These are phyloP conservation scores for Seriola quinqueradiata DNA, from an alignment of 2,113 vertebrate species.

Conservation along the genomic window DNA sequence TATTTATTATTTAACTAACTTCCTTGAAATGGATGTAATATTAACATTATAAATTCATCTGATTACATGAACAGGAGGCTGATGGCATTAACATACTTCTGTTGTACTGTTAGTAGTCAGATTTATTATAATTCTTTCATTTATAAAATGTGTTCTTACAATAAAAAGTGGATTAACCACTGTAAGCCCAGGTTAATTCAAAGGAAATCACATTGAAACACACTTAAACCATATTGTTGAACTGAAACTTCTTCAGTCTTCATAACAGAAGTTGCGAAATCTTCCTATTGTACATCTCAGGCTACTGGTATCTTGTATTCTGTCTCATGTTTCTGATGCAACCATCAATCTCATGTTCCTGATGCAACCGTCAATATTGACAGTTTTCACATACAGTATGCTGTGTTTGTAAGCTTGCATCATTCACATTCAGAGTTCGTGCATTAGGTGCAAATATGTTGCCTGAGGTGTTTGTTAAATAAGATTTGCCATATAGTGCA, in stretches of 20 bases:
- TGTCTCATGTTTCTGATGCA: conserved; percentile 70
- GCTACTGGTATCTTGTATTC: conserved; percentile 51
- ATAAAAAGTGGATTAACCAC: background rate
- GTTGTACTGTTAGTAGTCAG: no score
- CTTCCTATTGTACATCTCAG: conserved; percentile 38
- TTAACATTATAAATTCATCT: no score
- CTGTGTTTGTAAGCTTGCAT: conserved; percentile 52
- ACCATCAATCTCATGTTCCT: conserved; percentile 62
- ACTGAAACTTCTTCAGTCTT: conserved; percentile 33
- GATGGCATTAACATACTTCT: background rate
- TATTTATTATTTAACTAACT: no score
- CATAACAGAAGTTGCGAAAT: conserved; percentile 12
- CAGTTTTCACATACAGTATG: conserved; percentile 27
- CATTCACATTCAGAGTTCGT: conserved; percentile 42
- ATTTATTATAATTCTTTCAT: background rate
- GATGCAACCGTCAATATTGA: conserved; percentile 61
- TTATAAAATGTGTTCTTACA: background rate
- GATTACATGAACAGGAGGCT: background rate
- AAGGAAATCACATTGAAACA: background rate
- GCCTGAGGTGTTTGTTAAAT: conserved; percentile 33
- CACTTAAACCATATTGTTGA: background rate
- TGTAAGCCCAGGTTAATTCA: background rate
- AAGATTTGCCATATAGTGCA: conserved; percentile 22
- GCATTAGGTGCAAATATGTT: conserved; percentile 39
- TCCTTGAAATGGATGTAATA: no score